Percentiles rank a stretch among this genome's conserved stretches.
Conservation (phyloP, 2,797 vertebrate species). For the Mus minutoides region DNA sequence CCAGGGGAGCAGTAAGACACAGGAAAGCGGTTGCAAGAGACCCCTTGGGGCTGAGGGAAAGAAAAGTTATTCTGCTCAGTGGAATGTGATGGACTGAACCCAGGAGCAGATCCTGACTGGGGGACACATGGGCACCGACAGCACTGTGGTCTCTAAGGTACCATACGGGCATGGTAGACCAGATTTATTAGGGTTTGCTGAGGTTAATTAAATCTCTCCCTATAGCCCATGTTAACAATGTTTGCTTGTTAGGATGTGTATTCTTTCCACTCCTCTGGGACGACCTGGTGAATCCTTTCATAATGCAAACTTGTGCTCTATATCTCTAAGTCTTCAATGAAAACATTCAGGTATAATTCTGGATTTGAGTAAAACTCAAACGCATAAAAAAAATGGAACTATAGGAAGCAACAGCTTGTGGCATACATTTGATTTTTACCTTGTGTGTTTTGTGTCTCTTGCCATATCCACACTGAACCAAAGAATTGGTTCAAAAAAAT, state of each 20-base stretch:
- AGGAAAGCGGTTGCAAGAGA: background rate
- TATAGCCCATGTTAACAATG: background rate
- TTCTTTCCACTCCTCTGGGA: background rate
- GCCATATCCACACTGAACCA: background rate
- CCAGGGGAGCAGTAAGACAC: background rate
- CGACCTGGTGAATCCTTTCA: background rate
- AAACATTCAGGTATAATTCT: constrained; percentile 17
- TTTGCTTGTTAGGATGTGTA: background rate
- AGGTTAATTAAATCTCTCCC: constrained; percentile 50
- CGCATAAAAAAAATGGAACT: background rate
- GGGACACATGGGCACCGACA: background rate
- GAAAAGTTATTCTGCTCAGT: background rate
- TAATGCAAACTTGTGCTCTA: background rate
- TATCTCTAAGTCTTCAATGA: background rate
- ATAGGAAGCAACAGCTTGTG: background rate
- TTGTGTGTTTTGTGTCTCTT: constrained; percentile 32
- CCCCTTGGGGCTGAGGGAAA: background rate
- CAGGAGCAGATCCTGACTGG: background rate
- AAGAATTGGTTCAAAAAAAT: background rate
- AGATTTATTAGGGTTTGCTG: background rate
- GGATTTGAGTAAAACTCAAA: background rate
- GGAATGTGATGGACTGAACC: background rate
- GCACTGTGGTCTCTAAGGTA: background rate
- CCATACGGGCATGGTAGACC: background rate
- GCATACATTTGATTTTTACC: background rate